phyloP scores from a whole-genome alignment of 2,797 vertebrate genomes.

The Lophotriccus pileatus region DNA sequence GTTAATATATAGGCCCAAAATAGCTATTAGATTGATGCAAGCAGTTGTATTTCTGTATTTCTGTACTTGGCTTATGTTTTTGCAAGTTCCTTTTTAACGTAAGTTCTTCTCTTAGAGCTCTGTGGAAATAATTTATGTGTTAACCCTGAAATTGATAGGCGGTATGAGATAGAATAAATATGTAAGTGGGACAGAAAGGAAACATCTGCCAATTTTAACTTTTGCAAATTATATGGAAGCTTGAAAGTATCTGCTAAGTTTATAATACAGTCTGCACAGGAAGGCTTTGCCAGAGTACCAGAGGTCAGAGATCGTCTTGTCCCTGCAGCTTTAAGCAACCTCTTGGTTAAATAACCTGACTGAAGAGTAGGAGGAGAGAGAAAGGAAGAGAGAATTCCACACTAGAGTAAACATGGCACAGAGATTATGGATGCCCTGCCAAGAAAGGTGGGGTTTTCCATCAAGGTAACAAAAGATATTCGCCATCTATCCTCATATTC shows the following conservation, averaged over 20 bases:
- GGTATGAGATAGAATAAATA: conserved; percentile 49
- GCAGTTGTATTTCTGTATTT: background rate
- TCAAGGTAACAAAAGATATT: conserved; percentile 18
- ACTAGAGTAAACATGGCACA: conserved; percentile 19
- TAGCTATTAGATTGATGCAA: background rate
- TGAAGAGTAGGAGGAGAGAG: background rate
- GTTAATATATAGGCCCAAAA: background rate
- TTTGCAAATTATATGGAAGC: conserved; percentile 22
- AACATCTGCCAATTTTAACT: conserved; percentile 57
- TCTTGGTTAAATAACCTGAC: conserved; percentile 26
- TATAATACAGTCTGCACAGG: background rate
- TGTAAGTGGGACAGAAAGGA: conserved; percentile 17
- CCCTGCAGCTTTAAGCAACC: conserved; percentile 17
- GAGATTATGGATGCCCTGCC: conserved; percentile 17
- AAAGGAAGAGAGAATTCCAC: conserved; percentile 48
- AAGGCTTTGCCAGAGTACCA: background rate
- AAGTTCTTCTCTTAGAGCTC: conserved; percentile 8
- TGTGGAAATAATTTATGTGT: conserved; percentile 42
- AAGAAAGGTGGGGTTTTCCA: conserved; percentile 50
- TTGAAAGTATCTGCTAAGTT: conserved; percentile 34
- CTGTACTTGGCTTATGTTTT: background rate
- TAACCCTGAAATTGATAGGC: conserved; percentile 38
- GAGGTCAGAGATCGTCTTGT: conserved; percentile 20
- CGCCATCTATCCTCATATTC: background rate
- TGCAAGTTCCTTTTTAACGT: background rate